Evolutionary conservation across 2,797 vertebrate species (phyloP).

Genomic region (Chaetodon trifasciatus): DNA sequence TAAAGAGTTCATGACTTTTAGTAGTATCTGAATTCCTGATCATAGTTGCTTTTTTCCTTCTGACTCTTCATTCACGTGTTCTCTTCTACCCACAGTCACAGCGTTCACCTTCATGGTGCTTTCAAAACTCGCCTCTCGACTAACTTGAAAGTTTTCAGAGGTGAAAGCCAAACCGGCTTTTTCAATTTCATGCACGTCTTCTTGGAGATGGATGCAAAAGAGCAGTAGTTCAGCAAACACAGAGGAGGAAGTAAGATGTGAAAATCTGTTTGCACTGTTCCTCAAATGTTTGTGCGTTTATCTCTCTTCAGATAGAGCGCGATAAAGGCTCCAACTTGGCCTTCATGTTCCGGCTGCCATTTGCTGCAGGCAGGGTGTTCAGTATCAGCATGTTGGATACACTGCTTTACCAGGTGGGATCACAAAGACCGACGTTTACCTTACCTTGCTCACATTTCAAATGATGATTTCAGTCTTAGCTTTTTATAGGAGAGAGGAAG

Average conservation of each 20-base stretch:
- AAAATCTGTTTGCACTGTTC: not conserved
- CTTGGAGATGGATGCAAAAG: not conserved
- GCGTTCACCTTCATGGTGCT: not conserved
- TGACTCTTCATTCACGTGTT: not conserved
- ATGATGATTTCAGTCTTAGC: not conserved
- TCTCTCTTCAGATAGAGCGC: slow-evolving; percentile 91
- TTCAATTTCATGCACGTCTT: not conserved
- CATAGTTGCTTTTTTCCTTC: not conserved
- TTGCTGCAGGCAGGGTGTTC: slow-evolving; percentile 96
- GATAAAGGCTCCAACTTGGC: slow-evolving; percentile 97
- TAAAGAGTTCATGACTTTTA: not conserved
- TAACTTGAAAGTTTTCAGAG: not conserved
- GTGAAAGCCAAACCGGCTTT: slow-evolving; percentile 1
- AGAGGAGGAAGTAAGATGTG: not conserved
- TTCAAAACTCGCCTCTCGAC: not conserved
- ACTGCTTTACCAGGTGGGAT: slow-evolving; percentile 94
- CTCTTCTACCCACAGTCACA: not conserved
- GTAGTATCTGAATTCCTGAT: not conserved
- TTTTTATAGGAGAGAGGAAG: not conserved
- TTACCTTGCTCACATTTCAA: not conserved
- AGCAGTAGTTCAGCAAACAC: not conserved
- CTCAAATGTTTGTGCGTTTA: not conserved
- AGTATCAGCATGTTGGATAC: slow-evolving; percentile 99
- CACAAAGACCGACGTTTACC: too few species aligned
- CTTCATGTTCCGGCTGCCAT: slow-evolving; percentile 98